Evolutionary conservation across 2,113 vertebrate species (phyloP), one percentile per base, ranked within the genome.

Genomic region (Peromyscus polionotus): DNA sequence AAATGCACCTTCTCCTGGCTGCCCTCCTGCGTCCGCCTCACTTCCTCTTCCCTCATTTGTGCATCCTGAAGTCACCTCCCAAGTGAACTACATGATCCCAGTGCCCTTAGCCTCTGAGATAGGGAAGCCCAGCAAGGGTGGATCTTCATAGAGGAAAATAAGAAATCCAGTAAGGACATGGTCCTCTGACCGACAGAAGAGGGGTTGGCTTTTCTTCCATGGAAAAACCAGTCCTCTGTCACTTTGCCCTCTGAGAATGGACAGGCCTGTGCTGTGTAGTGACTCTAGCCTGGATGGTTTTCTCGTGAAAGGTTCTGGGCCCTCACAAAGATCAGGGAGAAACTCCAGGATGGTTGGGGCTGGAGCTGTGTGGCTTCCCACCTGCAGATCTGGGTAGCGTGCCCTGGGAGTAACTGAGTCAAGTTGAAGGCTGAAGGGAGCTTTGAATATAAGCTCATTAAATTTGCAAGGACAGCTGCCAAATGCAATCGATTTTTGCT

Each of bases 401-500:
- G 3, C 13, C 42, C 36, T 19, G 7, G 24, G 17, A 70, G 89
- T 96, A 96, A 96, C 83, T 51, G 28, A 75, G 86, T 96, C 96
- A 91, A 89, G 93, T 75, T 87, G 92, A 83, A 63, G 63, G 88
- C 83, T 79, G 28, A 70, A 72, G 28, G 88, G 94, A 94, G 61
- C 95, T 92, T 54, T 94, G 96, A 96, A 94, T 81, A 97, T 93
- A 97, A 96, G 91, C 97, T 94, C 68, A 42, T 97, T 97, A 96
- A 81, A 54, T 95, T 70, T 95, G 75, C 67, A 42, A 96, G 95
- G 91, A 97, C 94, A 95, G 76, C 89, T 92, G 97, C 97, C 91
- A 96, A 97, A 97, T 65, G 95, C 91, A 75, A 97, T 97, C 93
- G 97, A 98, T 97, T 97, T 98, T 96, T 97, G 93, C 96, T 96